Conservation (phyloP, 2,113 vertebrate genomes). For the Vireo altiloquus region DNA sequence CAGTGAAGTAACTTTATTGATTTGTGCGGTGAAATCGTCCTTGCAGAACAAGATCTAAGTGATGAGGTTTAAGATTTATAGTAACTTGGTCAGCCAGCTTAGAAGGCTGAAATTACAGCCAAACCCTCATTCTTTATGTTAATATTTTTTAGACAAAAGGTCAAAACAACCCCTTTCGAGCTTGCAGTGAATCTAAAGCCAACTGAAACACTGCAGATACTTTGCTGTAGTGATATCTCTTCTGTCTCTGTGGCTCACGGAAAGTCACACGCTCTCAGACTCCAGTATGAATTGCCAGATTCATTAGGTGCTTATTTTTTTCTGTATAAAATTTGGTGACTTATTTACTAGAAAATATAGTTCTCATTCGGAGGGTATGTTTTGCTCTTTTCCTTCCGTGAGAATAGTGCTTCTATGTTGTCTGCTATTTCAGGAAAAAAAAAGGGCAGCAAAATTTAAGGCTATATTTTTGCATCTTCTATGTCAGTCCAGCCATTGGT, state of each 20-base stretch:
- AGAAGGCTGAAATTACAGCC: slow-evolving; percentile 7
- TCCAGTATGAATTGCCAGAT: background rate
- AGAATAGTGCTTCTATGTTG: background rate
- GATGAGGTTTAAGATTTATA: slow-evolving; percentile 33
- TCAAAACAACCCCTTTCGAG: background rate
- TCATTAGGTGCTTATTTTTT: background rate
- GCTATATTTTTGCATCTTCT: background rate
- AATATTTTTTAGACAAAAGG: slow-evolving; percentile 5
- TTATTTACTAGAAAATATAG: background rate
- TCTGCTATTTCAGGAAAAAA: background rate
- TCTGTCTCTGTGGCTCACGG: background rate
- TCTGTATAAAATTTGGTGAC: background rate
- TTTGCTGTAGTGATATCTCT: background rate
- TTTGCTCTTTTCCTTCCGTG: background rate
- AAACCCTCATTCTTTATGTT: background rate
- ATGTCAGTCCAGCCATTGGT: background rate
- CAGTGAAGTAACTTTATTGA: slow-evolving; percentile 26
- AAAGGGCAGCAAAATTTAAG: background rate
- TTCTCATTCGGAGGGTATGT: background rate
- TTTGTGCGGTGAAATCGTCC: background rate
- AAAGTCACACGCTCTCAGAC: background rate
- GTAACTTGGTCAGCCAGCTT: background rate
- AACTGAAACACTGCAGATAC: background rate
- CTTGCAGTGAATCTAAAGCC: background rate
- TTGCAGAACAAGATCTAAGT: slow-evolving; percentile 23